Evolutionary conservation across 2,797 vertebrate species (phyloP).

Genomic region (Babyrousa celebensis): DNA sequence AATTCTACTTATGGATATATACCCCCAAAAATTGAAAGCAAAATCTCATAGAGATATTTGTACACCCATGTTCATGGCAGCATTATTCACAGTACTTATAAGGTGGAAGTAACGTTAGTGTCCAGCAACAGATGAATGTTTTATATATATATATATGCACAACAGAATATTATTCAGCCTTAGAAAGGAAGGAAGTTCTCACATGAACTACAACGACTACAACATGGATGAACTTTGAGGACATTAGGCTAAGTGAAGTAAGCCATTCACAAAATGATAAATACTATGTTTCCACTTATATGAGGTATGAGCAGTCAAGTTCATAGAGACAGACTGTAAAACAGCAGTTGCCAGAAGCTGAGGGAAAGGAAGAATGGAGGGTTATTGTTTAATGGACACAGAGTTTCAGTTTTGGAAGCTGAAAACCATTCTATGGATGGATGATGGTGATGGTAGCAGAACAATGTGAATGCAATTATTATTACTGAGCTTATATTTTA

Average conservation of each 20-base stretch:
- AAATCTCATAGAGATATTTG: not conserved
- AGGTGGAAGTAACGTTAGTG: not conserved
- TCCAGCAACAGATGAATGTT: not conserved
- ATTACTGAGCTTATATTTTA: not conserved
- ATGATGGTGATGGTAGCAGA: not conserved
- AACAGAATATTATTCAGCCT: not conserved
- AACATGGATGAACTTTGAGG: not conserved
- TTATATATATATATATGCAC: not conserved
- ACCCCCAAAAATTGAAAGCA: not conserved
- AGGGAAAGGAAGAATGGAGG: not conserved
- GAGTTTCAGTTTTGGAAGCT: not conserved
- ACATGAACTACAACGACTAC: not conserved
- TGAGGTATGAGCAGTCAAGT: not conserved
- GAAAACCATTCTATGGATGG: not conserved
- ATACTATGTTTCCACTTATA: not conserved
- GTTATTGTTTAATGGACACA: not conserved
- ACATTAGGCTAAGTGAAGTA: conserved; percentile 2
- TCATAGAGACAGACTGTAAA: not conserved
- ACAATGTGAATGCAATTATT: not conserved
- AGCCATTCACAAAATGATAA: not conserved
- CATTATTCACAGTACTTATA: not conserved
- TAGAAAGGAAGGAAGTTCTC: conserved; percentile 6
- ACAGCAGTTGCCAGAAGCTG: not conserved
- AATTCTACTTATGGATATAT: not conserved
- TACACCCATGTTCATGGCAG: not conserved